Conservation (phyloP, 2,888 invertebrate genomes). For the Ptilodon capucinus region DNA sequence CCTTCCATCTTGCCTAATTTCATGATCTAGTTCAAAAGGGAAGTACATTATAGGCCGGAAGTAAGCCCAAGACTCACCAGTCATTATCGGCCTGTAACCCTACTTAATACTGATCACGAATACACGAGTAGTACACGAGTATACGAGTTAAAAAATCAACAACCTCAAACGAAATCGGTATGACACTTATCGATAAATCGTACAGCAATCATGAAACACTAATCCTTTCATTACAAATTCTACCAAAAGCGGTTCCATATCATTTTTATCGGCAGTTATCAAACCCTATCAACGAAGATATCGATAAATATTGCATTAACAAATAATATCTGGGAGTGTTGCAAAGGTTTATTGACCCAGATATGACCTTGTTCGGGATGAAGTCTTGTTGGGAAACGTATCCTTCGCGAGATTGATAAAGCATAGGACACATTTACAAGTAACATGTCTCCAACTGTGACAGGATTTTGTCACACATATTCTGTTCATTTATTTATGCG, state of each 20-base stretch:
- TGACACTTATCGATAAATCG: background rate
- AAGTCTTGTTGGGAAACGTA: background rate
- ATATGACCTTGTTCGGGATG: slow-evolving; percentile 3
- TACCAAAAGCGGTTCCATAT: background rate
- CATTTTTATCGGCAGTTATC: background rate
- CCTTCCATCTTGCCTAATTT: no score
- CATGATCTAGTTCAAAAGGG: no score
- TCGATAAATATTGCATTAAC: background rate
- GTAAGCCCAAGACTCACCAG: no score
- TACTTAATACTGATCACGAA: no score
- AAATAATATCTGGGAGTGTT: background rate
- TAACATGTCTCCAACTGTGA: no score
- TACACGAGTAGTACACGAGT: no score
- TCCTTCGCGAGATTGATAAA: background rate
- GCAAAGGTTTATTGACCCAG: slow-evolving; percentile 5
- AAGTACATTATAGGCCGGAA: no score
- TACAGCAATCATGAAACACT: background rate
- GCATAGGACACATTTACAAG: background rate
- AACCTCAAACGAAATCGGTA: background rate
- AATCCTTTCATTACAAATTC: background rate
- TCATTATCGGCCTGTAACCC: no score
- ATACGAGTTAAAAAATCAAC: background rate
- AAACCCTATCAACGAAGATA: background rate
- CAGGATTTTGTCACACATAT: no score
- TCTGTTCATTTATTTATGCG: no score